Conservation (phyloP, 2,888 invertebrate genomes). For the Venusia cambrica region DNA sequence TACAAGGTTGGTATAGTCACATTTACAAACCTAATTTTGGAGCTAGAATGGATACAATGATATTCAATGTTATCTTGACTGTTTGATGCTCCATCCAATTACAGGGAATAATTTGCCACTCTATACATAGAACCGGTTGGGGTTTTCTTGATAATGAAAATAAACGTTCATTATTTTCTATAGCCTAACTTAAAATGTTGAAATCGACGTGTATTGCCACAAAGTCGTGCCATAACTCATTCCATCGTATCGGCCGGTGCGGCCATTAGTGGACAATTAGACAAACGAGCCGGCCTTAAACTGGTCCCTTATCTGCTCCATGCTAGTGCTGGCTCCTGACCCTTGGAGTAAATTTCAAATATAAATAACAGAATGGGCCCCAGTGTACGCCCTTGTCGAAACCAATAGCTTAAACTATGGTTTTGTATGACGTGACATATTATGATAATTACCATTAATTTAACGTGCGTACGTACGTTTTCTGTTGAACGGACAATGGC, state of each 20-base stretch:
- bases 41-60: neutral
- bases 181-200: slow-evolving; percentile 6
- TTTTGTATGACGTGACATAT: no score
- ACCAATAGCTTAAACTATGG: neutral
- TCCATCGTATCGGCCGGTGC: slow-evolving; percentile 42
- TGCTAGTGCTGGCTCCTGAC: slow-evolving; percentile 25
- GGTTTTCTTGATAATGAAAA: no score
- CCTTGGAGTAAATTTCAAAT: slow-evolving; percentile 3
- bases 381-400: slow-evolving; percentile 6
- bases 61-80: no score
- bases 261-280: slow-evolving; percentile 66
- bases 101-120: no score
- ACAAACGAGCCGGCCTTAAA: slow-evolving; percentile 47
- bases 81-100: no score
- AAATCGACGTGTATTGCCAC: slow-evolving; percentile 24
- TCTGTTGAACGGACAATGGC: no score
- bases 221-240: slow-evolving; percentile 42
- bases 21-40: neutral
- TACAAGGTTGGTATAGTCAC: slow-evolving; percentile 88
- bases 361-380: slow-evolving; percentile 1
- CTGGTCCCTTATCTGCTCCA: slow-evolving; percentile 45
- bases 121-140: no score
- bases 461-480: no score
- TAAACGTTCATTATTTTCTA: no score
- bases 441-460: no score